Evolutionary conservation across 2,113 vertebrate species (phyloP).

Genomic region (Mormoops blainvillei): DNA sequence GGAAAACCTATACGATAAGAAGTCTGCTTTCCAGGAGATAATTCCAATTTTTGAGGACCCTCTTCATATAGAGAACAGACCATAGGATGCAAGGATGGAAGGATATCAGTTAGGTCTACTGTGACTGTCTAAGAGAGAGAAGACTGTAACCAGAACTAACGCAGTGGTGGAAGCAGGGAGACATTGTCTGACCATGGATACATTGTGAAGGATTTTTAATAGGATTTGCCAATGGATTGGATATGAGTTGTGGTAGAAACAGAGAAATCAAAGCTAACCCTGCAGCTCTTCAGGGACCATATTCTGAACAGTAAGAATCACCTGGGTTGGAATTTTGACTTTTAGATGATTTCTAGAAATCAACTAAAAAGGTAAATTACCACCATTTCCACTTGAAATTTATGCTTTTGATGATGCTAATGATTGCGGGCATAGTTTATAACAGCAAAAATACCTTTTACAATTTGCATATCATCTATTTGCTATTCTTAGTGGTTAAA

Average conservation of each 20-base stretch:
- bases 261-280: not conserved
- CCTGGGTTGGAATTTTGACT: not conserved
- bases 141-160: not conserved
- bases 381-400: not conserved
- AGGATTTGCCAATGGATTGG: not conserved
- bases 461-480: not conserved
- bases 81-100: not conserved
- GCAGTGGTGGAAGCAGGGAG: accelerated
- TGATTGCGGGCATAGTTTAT: not conserved
- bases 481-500: not conserved
- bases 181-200: not conserved
- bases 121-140: not conserved
- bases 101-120: not conserved
- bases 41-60: too few relatives aligned
- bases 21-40: too few relatives aligned
- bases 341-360: not conserved
- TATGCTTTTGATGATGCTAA: not conserved
- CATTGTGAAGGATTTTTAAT: not conserved
- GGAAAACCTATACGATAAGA: too few relatives aligned
- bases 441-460: not conserved
- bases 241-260: not conserved
- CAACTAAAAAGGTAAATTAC: not conserved
- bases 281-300: not conserved
- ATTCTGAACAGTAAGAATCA: not conserved
- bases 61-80: not conserved